Percentiles rank a stretch among this genome's conserved stretches.
Conservation (phyloP, 2,797 vertebrate genomes). For the Amazona finschi region DNA sequence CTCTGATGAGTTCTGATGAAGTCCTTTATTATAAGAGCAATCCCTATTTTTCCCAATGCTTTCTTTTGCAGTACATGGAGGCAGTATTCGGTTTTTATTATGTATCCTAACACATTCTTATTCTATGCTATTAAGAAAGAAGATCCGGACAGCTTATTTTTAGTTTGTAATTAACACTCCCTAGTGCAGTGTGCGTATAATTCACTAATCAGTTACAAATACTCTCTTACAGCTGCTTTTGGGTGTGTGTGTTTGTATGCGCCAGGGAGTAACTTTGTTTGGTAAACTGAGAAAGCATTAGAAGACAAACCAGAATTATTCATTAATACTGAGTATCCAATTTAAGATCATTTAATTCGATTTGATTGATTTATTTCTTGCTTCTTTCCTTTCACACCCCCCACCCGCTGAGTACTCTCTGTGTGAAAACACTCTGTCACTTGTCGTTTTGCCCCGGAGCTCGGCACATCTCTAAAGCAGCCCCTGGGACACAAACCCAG, state of each 20-base stretch:
- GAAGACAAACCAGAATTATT: neutral
- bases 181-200: neutral
- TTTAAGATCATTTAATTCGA: neutral
- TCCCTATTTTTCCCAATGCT: neutral
- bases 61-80: neutral
- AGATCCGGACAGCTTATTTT: neutral
- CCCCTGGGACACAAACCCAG: neutral
- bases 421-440: neutral
- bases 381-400: neutral
- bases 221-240: neutral
- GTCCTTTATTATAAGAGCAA: neutral
- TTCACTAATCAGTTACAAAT: neutral
- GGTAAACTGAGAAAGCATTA: neutral
- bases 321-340: neutral
- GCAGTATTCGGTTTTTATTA: neutral
- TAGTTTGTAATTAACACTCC: neutral
- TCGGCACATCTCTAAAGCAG: neutral
- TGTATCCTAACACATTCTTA: neutral
- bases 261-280: neutral
- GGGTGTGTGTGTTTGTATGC: neutral
- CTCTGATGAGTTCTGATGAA: neutral
- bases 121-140: neutral
- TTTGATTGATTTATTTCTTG: neutral
- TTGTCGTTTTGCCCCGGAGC: neutral
- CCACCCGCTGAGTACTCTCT: fast-evolving